Base-by-base conservation (phyloP, 2,113 vertebrate genomes). In the Muntiacus muntjak region DNA sequence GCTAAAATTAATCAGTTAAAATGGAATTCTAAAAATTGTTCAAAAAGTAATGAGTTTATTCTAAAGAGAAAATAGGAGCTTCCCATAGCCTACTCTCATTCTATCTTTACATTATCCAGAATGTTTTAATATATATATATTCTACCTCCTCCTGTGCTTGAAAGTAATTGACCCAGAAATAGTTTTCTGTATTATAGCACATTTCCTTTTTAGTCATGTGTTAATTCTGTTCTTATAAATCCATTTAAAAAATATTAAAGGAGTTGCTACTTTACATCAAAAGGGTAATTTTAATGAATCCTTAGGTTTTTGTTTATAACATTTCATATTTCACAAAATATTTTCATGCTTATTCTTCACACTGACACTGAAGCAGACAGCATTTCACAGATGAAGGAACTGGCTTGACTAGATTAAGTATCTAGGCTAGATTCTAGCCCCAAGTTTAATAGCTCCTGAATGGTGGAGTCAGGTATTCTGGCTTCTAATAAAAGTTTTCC, bases 151-250 rank as follows among this genome's bases (percentile, higher is more conserved):
- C 43, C 36, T 1, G 60, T 83, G 43, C 33, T 62, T 87, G n/a
- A 74, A 91, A 89, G 50, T 86, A 67, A 91, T 8, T 57, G 71
- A 86, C 55, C 60, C 8, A 94, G 57, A 90, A 91, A 76, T 62
- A 57, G 50, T 57, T 71, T 25, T 45, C 55, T 36, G 19, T 87
- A 45, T 36, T 36, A 57, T 94, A 45, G 13, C 33, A 33, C 21
- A n/a, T 89, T 71, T 67, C 36, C 10, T 7, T 62, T 83, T 89
- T 40, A 89, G 45, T 58, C 26, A 78, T 62, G 16, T 74, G 25
- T 81, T 30, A 86, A 74, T 91, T 94, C 21, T 87, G 10, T 74
- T 91, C 91, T 87, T 96, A 78, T 86, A 93, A 90, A 78, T 74
- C n/a, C 74, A 58, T 36, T 89, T 54, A 4, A 82, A 40, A 84